These are phyloP conservation scores for Scarus forsteni DNA, from an alignment of 2,797 vertebrate genomes.

Conservation along the genomic window DNA sequence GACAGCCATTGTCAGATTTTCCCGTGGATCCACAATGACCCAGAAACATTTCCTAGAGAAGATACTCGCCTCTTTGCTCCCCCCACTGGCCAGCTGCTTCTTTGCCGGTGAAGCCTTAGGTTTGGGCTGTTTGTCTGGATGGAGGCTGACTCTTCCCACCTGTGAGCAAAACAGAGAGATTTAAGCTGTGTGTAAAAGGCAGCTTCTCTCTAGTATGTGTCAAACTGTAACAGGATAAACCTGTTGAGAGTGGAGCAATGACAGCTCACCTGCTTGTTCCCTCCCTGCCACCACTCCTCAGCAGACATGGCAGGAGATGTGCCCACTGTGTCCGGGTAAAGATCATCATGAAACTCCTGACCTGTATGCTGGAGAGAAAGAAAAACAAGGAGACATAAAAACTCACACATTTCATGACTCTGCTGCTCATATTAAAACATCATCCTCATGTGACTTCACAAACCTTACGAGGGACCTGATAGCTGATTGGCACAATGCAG, in stretches of 20 bases:
- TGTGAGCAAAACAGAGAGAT: slow-evolving; percentile 53
- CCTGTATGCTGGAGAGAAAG: slow-evolving; percentile 69
- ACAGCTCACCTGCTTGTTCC: slow-evolving; percentile 86
- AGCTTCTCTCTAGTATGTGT: neutral
- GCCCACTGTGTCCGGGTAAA: slow-evolving; percentile 90
- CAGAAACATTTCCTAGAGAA: neutral
- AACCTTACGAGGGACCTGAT: slow-evolving; percentile 95
- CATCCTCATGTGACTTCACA: neutral
- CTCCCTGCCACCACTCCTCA: slow-evolving; percentile 92
- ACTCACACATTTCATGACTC: neutral
- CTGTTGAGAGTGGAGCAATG: no score
- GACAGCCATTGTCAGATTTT: no score
- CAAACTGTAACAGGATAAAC: neutral
- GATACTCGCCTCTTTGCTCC: slow-evolving; percentile 75
- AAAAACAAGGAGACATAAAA: neutral
- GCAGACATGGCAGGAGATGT: slow-evolving; percentile 80
- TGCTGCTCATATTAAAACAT: neutral
- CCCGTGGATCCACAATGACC: no score
- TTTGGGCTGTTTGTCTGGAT: slow-evolving; percentile 82
- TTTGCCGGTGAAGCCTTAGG: slow-evolving; percentile 50
- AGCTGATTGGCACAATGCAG: slow-evolving; percentile 91
- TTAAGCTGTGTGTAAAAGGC: neutral
- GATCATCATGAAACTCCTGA: slow-evolving; percentile 91
- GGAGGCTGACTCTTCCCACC: slow-evolving; percentile 89
- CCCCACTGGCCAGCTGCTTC: slow-evolving; percentile 59